Evolutionary conservation across 2,888 invertebrate species (phyloP).

Genomic region (Sinotaia quadrata): DNA sequence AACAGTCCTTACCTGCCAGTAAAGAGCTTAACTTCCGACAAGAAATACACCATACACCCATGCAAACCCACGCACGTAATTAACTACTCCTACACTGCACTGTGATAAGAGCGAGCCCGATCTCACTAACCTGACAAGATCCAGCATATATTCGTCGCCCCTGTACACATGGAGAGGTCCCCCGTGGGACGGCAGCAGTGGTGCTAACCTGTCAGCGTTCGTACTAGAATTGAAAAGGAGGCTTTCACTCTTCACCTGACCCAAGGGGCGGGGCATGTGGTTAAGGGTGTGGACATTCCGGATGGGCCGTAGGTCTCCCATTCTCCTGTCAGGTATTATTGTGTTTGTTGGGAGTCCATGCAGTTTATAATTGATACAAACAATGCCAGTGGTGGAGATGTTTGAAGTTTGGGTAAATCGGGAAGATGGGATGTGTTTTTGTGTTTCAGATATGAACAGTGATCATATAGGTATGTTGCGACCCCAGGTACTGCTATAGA

Average conservation of each 20-base stretch:
- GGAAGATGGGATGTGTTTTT: neutral
- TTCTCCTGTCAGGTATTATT: neutral
- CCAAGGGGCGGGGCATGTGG: constrained; percentile 27
- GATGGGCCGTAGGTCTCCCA: neutral
- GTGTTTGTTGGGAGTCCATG: neutral
- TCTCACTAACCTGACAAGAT: neutral
- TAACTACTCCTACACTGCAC: too few relatives aligned
- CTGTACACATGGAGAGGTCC: neutral
- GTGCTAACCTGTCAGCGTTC: neutral
- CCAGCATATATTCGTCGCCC: neutral
- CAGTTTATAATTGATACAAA: neutral
- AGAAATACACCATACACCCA: too few relatives aligned
- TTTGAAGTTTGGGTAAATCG: neutral
- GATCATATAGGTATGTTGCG: too few relatives aligned
- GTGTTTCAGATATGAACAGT: too few relatives aligned
- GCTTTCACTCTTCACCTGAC: constrained; percentile 26
- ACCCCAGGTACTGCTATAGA: too few relatives aligned
- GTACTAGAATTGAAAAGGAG: constrained; percentile 5
- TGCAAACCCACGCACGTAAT: too few relatives aligned
- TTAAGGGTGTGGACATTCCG: neutral
- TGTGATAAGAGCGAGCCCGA: neutral
- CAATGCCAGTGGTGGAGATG: neutral
- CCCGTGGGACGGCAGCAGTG: neutral
- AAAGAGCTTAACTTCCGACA: too few relatives aligned
- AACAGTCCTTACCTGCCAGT: too few relatives aligned